Evolutionary conservation across 2,113 vertebrate species (phyloP), one percentile per base, ranked within the genome.

Genomic region (Clarias macrocephalus): DNA sequence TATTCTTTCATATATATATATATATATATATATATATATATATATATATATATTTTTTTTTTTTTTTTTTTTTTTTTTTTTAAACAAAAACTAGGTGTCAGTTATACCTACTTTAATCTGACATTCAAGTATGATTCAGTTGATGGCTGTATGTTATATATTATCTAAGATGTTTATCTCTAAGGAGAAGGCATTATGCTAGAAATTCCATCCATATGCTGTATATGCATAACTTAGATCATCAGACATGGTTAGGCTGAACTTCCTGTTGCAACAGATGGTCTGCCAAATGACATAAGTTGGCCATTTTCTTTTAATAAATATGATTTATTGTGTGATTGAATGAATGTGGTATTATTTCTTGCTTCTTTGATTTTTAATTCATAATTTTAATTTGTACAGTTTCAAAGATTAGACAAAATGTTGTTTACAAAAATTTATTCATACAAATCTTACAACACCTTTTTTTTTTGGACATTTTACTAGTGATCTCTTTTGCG

Each of bases 371-470:
- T 30, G 42, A 16, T 30, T 82, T 68, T 11, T 59, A 68, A 56
- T 85, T 83, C 30, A 54, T 48, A 52, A 60, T 42, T 76, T 85
- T 48, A 68, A 83, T 73, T 89, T 75, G 89, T 92, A 76, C 82
- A 33, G 93, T 93, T 95, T 95, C 96, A 98, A 98, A 96, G 96
- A 98, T 95, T 97, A 97, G 96, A 98, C 97, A 68, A 95, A 96
- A 94, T 94, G 95, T 99, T 98, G 97, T 97, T 98, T 99, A 98
- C 95, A 98, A 99, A 99, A 99, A 97, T 99, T 98, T 98, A 99
- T 99, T 99, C 95, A 99, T 98, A 98, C 96, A 99, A 99, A 98
- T 96, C 95, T 97, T 98, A 98, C 97, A 98, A 94, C 96, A 97
- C 96, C 82, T 88, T 86, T 93, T 93, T 93, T 92, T 96, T 92